Conservation (phyloP, 2,888 invertebrate genomes). For the Pimpla rufipes region DNA sequence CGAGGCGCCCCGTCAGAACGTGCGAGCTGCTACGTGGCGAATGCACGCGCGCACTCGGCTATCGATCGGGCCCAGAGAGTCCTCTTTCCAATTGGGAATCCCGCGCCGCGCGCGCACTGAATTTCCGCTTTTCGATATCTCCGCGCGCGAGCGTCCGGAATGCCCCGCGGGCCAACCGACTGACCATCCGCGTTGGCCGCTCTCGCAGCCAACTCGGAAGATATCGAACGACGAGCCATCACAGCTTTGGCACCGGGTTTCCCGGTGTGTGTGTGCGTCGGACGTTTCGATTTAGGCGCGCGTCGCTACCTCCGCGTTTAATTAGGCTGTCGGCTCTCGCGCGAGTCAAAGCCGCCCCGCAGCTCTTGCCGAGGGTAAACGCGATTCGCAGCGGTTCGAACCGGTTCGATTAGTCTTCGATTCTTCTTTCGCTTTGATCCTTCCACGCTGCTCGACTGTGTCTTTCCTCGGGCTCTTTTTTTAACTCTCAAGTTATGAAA, state of each 20-base stretch:
- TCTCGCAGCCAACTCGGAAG: conserved; percentile 26
- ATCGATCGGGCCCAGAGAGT: background rate
- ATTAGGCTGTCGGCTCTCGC: conserved; percentile 49
- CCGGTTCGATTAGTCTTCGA: too few relatives aligned
- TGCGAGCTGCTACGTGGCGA: too few relatives aligned
- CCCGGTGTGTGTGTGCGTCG: conserved; percentile 23
- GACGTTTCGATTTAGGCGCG: conserved; percentile 48
- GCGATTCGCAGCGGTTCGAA: background rate
- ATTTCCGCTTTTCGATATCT: conserved; percentile 64
- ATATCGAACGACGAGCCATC: conserved; percentile 37
- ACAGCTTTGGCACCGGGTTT: background rate
- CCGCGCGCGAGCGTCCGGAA: conserved; percentile 31
- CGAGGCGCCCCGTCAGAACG: background rate
- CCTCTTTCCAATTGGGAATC: conserved; percentile 41
- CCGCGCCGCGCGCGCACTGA: conserved; percentile 24
- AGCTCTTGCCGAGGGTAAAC: too few relatives aligned
- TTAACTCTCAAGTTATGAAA: background rate
- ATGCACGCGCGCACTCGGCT: background rate
- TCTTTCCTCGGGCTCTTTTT: background rate
- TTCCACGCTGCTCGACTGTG: background rate
- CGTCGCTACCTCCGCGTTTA: conserved; percentile 39
- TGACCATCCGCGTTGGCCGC: conserved; percentile 24
- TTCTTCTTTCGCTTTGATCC: background rate
- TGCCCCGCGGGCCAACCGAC: conserved; percentile 38
- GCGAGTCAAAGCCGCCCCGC: conserved; percentile 34